Percentiles rank a stretch among this genome's conserved stretches.
Evolutionary conservation across 2,797 vertebrate genomes (phyloP).

Genomic region (Podarcis lilfordi): DNA sequence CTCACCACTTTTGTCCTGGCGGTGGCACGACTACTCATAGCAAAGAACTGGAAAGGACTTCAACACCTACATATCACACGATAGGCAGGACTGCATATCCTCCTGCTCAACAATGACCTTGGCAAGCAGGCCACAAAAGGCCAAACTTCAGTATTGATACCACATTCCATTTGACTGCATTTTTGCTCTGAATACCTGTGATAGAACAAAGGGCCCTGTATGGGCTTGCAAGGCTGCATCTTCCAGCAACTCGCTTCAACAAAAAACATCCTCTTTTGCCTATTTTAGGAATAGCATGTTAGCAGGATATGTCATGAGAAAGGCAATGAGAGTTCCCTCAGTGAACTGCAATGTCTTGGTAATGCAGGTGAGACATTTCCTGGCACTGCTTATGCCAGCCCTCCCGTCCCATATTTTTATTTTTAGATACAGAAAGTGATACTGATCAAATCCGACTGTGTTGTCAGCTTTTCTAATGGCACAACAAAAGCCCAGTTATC

Average conservation of each 20-base stretch:
- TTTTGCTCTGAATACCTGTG: background rate
- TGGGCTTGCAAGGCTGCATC: background rate
- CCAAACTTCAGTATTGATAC: background rate
- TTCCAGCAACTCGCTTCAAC: no score
- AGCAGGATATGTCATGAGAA: background rate
- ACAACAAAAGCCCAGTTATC: conserved; percentile 54
- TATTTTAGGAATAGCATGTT: background rate
- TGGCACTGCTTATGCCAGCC: conserved; percentile 2
- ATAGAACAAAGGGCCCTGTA: background rate
- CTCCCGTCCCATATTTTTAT: conserved; percentile 39
- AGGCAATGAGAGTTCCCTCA: background rate
- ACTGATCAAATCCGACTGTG: background rate
- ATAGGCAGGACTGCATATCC: no score
- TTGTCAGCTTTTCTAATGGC: conserved; percentile 44
- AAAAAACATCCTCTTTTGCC: background rate
- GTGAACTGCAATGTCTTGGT: background rate
- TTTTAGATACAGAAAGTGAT: conserved; percentile 18
- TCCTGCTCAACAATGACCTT: background rate
- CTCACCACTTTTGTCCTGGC: no score
- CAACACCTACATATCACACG: no score
- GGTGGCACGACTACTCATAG: no score
- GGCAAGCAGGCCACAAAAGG: background rate
- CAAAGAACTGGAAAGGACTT: no score
- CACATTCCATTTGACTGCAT: background rate
- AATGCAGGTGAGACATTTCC: rapidly evolving